Percentiles rank a stretch among this genome's conserved stretches.
phyloP scores from a whole-genome alignment of 1,140 invertebrate species.

The Trichogramma pretiosum region DNA sequence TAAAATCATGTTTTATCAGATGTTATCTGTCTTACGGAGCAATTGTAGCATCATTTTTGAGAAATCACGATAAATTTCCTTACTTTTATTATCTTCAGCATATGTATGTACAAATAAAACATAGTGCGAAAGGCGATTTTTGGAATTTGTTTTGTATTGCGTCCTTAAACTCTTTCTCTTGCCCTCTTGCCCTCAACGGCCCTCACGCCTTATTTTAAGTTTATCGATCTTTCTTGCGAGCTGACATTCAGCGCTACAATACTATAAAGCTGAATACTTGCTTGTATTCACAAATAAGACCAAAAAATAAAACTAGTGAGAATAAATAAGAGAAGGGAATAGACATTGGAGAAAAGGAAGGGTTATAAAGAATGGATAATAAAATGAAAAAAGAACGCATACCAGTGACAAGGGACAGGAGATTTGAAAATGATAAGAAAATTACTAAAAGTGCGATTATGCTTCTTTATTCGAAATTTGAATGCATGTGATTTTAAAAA shows the following conservation, averaged over 20 bases:
- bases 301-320: not conserved
- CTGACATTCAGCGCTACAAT: constrained; percentile 11
- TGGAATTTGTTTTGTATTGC: not conserved
- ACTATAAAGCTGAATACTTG: too few relatives aligned
- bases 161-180: not conserved
- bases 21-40: constrained; percentile 8
- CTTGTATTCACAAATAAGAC: too few relatives aligned
- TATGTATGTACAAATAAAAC: too few relatives aligned
- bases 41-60: constrained; percentile 18
- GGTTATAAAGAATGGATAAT: not conserved
- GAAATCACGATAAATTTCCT: constrained; percentile 19
- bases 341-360: constrained; percentile 8
- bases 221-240: constrained; percentile 21
- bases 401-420: not conserved
- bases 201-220: constrained; percentile 16
- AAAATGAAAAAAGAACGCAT: not conserved
- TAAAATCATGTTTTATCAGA: constrained; percentile 17
- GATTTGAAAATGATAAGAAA: constrained; percentile 6
- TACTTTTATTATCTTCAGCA: constrained; percentile 17
- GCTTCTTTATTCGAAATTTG: too few relatives aligned
- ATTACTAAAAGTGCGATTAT: not conserved
- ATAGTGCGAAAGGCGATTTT: too few relatives aligned
- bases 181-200: constrained; percentile 12
- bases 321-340: constrained; percentile 14
- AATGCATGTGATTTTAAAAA: too few relatives aligned